Evolutionary conservation across 2,888 invertebrate species (phyloP).

Genomic region (Morpho deidamia): DNA sequence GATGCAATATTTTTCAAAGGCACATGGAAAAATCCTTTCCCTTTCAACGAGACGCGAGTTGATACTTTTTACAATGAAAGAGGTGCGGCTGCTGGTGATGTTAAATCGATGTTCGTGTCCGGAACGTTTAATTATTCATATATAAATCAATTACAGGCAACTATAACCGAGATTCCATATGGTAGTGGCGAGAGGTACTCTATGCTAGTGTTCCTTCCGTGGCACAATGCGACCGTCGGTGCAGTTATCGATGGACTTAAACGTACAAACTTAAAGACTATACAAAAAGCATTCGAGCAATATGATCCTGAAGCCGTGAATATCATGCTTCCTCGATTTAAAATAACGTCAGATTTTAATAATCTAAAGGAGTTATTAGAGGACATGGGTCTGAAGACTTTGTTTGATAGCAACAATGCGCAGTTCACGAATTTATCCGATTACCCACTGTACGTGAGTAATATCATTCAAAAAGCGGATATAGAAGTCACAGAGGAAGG

Average conservation of each 20-base stretch:
- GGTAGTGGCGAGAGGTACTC: conserved; percentile 62
- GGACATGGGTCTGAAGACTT: conserved; percentile 54
- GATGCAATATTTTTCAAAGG: conserved; percentile 64
- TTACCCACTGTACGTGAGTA: conserved; percentile 41
- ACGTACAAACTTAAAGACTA: conserved; percentile 53
- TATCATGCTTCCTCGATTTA: conserved; percentile 80
- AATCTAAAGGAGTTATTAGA: conserved; percentile 61
- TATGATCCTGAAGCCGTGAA: conserved; percentile 58
- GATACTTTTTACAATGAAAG: conserved; percentile 48
- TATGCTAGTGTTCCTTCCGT: conserved; percentile 81
- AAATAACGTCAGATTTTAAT: conserved; percentile 65
- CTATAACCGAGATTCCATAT: conserved; percentile 56
- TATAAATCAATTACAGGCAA: conserved; percentile 38
- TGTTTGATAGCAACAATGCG: conserved; percentile 46
- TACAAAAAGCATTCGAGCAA: conserved; percentile 58
- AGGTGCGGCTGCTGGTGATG: conserved; percentile 44
- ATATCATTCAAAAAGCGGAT: conserved; percentile 59
- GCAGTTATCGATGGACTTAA: conserved; percentile 70
- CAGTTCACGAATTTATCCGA: conserved; percentile 47
- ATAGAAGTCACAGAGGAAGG: conserved; percentile 63
- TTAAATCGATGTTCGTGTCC: conserved; percentile 48
- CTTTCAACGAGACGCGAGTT: conserved; percentile 40
- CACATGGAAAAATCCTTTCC: conserved; percentile 46
- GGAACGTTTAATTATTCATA: conserved; percentile 35
- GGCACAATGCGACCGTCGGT: conserved; percentile 50